Conservation (phyloP, 2,113 vertebrate genomes). For the Poeciliopsis turrubarensis region DNA sequence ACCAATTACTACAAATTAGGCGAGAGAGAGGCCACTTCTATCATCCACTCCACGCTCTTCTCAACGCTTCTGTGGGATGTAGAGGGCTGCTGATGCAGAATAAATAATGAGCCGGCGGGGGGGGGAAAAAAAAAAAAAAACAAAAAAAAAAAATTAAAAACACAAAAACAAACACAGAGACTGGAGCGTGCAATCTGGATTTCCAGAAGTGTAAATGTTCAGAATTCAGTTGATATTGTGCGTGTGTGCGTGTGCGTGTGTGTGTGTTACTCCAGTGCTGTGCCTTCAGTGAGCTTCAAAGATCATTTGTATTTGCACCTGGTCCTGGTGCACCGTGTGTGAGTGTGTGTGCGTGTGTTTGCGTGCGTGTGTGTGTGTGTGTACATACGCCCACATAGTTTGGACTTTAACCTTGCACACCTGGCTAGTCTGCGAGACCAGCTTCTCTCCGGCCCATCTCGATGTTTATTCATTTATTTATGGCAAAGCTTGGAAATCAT, state of each 20-base stretch:
- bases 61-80: slow-evolving; percentile 62
- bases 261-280: slow-evolving; percentile 45
- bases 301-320: slow-evolving; percentile 75
- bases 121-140: not conserved
- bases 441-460: slow-evolving; percentile 70
- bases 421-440: slow-evolving; percentile 70
- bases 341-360: slow-evolving; percentile 39
- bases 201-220: slow-evolving; percentile 55
- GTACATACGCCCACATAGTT: slow-evolving; percentile 66
- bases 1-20: slow-evolving; percentile 85
- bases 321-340: slow-evolving; percentile 45
- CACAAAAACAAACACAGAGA: slow-evolving; percentile 8
- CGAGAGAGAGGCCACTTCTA: slow-evolving; percentile 70
- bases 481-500: slow-evolving; percentile 72
- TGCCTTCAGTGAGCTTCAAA: slow-evolving; percentile 59
- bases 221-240: slow-evolving; percentile 56
- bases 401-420: slow-evolving; percentile 77
- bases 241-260: slow-evolving; percentile 46
- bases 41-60: slow-evolving; percentile 65
- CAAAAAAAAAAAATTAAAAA: no score
- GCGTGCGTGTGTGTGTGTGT: slow-evolving; percentile 38
- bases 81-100: slow-evolving; percentile 55
- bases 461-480: slow-evolving; percentile 87
- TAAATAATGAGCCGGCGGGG: slow-evolving; percentile 52
- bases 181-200: slow-evolving; percentile 46